Base-by-base conservation (phyloP, 2,113 vertebrate genomes). In the Festucalex cinctus region DNA sequence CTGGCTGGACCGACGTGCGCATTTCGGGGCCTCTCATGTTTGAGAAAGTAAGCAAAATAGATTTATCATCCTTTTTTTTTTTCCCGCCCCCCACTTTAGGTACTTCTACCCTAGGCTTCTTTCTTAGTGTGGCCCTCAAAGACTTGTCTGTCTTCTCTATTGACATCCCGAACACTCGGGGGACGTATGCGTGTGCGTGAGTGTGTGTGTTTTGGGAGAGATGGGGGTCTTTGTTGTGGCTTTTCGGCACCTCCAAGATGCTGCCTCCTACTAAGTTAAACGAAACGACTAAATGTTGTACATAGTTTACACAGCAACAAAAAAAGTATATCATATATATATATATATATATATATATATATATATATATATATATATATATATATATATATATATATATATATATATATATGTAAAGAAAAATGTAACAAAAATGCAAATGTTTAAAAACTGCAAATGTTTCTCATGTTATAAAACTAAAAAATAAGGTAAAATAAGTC, bases 41-140 rank as follows among this genome's bases (percentile, higher is more conserved):
- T 74, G 60, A 85, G 84, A 84, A 81, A 83, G 65, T 64, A 82
- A 86, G 80, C 83, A 88, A 80, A 62, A 81, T 81, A 88, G 84
- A 82, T 89, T 85, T 87, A 85, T 86, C 81, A 81, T 82, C 28
- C 26, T 57, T 57, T 57, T 26, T 32, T 56, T 79, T 79, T 66
- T 65, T 36, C 72, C 51, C 69, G 66, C 46, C 53, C 54, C 44
- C 36, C 66, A 59, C 69, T 84, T 24, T 46, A 16, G 63, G 78
- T 71, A 74, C 60, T 80, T 24, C 80, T 75, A 57, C 48, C 70
- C 41, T 1, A 43, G 78, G 77, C 78, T 71, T 48, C 70, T 66
- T 76, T 78, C 81, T 66, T 54, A 70, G 66, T 76, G 76, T 71
- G 65, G 63, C 68, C 73, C 76, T 86, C 80, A 85, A 86, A 85